Base-by-base conservation (phyloP, 2,888 invertebrate species). In the Ecliptopera silaceata region DNA sequence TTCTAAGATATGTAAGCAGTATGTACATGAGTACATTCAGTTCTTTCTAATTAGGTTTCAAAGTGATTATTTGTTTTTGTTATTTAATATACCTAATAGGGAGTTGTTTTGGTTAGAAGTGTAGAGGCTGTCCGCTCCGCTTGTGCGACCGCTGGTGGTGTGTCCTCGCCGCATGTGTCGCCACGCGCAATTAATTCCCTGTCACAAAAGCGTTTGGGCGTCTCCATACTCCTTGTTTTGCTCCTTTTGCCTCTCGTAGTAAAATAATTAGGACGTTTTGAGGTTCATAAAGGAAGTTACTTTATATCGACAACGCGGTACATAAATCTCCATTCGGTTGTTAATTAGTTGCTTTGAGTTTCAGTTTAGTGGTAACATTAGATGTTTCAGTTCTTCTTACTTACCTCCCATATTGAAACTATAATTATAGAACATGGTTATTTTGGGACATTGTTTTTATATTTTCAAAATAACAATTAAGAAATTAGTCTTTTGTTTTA, bases 251-350 rank as follows among this genome's bases (percentile, higher is more conserved):
- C 79, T 82, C 61, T 61, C 75, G 81, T 85, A 84, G 88, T 85
- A 84, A 86, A 84, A 90, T 91, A 91, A 91, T 91, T 91, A 91
- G 91, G 90, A 90, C 88, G 88, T 90, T 90, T 88, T 89, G 88
- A 90, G 86, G 86, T 85, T 90, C 87, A 87, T 90, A 88, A 90
- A 88, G 90, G 88, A 88, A 90, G 66, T 87, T 88, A 88, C 88
- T 90, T 88, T 89, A 89, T 87, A 90, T 91, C 88, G 90, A 90
- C 88, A 89, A 87, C 82, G 85, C 88, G 87, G 80, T 71, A 88
- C 86, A 88, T 90, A 90, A 90, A 91, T 90, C 87, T 88, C 87
- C 82, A 88, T 89, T 86, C 84, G 77, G 79, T 76, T 71, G 81
- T 86, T 90, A 89, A 90, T 90, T 89, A 81, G 81, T 73, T 79